Conservation (phyloP, 2,888 invertebrate genomes). For the Yponomeuta cagnagella region DNA sequence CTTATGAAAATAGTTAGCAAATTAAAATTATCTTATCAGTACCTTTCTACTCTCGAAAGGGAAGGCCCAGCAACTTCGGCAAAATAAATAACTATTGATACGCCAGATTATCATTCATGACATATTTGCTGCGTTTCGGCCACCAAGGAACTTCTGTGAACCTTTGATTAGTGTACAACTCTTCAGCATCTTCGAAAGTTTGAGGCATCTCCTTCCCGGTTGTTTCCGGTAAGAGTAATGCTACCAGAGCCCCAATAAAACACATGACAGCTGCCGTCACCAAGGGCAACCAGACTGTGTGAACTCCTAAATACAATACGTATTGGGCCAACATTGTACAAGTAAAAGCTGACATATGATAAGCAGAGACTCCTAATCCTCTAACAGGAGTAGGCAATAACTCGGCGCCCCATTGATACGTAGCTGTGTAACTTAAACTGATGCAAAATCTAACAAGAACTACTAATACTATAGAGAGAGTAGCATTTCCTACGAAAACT, state of each 20-base stretch:
- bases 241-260: conserved; percentile 14
- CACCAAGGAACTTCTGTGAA: conserved; percentile 14
- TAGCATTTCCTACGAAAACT: conserved; percentile 16
- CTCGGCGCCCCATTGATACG: conserved; percentile 20
- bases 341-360: conserved; percentile 17
- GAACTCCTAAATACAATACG: conserved; percentile 16
- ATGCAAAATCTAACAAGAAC: conserved; percentile 17
- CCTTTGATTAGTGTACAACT: conserved; percentile 3
- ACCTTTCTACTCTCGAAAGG: too few relatives aligned
- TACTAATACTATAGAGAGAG: conserved; percentile 16
- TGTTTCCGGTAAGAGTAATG: conserved; percentile 18
- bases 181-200: conserved; percentile 18
- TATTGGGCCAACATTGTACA: conserved; percentile 18
- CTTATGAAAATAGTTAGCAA: too few relatives aligned
- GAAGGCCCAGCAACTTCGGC: too few relatives aligned
- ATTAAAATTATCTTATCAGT: too few relatives aligned
- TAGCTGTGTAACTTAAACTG: conserved; percentile 16
- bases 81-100: background rate
- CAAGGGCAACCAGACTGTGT: conserved; percentile 18
- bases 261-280: conserved; percentile 15
- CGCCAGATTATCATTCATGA: background rate
- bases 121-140: background rate
- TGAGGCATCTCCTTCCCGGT: conserved; percentile 19
- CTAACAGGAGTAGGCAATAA: conserved; percentile 20
- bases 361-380: conserved; percentile 15